Evolutionary conservation across 2,797 vertebrate species (phyloP), one percentile per base, ranked within the genome.

Genomic region (Trematomus bernacchii): DNA sequence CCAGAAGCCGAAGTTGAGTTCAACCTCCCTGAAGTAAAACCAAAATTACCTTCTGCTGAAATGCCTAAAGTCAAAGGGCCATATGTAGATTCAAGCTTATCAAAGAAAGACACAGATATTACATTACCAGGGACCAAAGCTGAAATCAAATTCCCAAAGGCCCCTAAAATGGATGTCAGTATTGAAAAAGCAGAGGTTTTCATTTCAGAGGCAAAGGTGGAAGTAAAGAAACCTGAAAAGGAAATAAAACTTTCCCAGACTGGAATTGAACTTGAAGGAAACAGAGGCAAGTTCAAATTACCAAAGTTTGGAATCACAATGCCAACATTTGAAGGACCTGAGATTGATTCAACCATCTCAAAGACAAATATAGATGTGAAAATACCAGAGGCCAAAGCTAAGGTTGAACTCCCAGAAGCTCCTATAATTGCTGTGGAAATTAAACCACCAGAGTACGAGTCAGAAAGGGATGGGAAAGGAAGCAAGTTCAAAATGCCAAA

Each of bases 231-330:
- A 37, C 44, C 71, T 40, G 60, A 68, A 15, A 16, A 57, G 10
- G 63, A 74, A 1, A 3, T 67, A 0, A 77, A 82, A 70, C 3
- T 30, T 27, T 18, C 66, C 42, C 44, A 82, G 10, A 16, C 0
- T 58, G 68, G 80, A 18, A 27, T 2, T 18, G 65, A 86, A 62
- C 10, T 51, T 2, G 77, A 79, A 0, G 64, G 57, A 0, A 43
- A 85, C 58, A 78, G 65, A 73, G 8, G 64, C 46, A 82, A 73
- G 13, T 88, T 63, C 3, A 90, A 90, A 85, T 55, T 88, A 21
- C 0, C 77, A 55, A 77, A 54, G 0, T 0, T 10, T 5, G 2
- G 73, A 50, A 64, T 88, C 3, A 43, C 0, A 10, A 6, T 9
- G 57, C 91, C 1, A 44, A 0, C 92, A 89, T 62, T 23, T 42